These are phyloP conservation scores for Ceramica pisi DNA, from an alignment of 2,888 invertebrate genomes.

Conservation along the genomic window DNA sequence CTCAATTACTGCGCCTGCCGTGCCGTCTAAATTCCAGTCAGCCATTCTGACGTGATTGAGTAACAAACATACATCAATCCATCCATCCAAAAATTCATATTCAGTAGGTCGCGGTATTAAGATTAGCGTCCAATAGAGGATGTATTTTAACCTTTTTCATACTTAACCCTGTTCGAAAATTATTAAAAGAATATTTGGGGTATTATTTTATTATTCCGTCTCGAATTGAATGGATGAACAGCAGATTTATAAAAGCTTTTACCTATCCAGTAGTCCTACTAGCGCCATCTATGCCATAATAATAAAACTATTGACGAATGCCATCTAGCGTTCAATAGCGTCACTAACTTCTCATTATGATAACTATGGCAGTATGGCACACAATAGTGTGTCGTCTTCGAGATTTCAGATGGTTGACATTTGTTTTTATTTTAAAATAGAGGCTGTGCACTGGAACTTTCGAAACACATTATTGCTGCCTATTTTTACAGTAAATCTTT, in stretches of 20 bases:
- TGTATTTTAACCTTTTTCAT: no score
- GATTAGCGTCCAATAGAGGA: no score
- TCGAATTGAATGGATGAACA: background rate
- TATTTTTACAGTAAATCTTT: no score
- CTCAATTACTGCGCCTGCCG: no score
- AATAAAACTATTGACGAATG: background rate
- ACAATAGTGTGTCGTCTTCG: background rate
- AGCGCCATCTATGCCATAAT: constrained; percentile 27
- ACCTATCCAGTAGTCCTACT: background rate
- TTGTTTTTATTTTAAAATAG: background rate
- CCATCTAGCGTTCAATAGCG: constrained; percentile 62
- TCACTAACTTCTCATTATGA: background rate
- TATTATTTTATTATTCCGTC: background rate
- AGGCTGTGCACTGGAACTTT: background rate
- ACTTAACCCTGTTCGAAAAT: no score
- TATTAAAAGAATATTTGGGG: no score
- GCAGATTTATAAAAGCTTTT: constrained; percentile 6
- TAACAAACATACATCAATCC: no score
- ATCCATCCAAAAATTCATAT: no score
- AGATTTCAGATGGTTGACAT: background rate
- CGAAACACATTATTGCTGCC: background rate
- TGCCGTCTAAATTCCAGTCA: no score
- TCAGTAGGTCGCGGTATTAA: no score
- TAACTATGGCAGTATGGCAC: no score
- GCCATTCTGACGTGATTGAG: no score